Conservation (phyloP, 2,113 vertebrate species). For the Herpailurus yagouaroundi region DNA sequence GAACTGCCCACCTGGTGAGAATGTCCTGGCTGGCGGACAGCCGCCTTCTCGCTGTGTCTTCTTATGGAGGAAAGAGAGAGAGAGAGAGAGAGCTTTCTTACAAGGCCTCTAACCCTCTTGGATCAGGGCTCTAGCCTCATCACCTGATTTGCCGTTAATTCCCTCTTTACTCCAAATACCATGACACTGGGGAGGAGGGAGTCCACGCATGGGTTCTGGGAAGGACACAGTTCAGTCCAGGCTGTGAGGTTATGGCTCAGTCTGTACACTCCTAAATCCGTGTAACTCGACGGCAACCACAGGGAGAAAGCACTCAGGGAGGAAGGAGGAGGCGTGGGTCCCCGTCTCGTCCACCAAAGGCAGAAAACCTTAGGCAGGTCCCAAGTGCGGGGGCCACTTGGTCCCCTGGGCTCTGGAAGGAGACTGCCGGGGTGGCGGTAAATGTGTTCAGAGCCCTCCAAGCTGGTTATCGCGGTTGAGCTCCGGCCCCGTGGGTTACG, state of each 20-base stretch:
- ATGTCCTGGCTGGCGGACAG: neutral
- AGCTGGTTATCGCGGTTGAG: neutral
- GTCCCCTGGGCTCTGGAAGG: neutral
- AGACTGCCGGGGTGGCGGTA: too few species aligned
- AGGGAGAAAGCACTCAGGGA: neutral
- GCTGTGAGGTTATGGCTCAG: accelerated
- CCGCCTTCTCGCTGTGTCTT: neutral
- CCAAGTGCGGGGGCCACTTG: neutral
- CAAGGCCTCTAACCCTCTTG: neutral
- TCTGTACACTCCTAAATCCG: neutral
- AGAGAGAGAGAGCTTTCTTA: neutral
- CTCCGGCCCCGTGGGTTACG: too few species aligned
- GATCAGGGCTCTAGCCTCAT: neutral
- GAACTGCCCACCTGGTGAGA: neutral
- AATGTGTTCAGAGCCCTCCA: neutral
- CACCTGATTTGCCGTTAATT: neutral
- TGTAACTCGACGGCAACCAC: neutral
- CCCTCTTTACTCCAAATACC: neutral
- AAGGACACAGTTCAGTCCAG: neutral
- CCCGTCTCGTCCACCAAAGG: neutral
- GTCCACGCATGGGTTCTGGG: neutral
- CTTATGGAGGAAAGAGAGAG: too few species aligned
- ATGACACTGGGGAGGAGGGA: neutral
- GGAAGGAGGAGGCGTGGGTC: neutral
- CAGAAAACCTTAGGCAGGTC: neutral